Base-by-base conservation (phyloP, 30 jellyfish, hydroid and myxozoan genomes). In the Haliclystus octoradiatus region DNA sequence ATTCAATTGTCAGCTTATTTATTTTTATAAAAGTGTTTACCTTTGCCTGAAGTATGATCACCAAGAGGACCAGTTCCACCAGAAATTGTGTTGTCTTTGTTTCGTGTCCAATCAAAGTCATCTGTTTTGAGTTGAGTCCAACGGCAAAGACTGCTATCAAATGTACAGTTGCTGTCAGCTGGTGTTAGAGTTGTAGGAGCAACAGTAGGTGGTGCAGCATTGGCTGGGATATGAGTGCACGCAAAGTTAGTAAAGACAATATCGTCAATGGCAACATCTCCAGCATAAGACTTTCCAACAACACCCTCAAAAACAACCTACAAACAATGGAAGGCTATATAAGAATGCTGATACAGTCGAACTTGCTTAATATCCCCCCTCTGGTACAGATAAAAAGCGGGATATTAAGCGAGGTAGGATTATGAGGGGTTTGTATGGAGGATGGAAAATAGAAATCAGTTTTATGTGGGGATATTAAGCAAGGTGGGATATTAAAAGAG, bases 121-220 rank as follows among this genome's bases (percentile, higher is more conserved):
- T 86, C 96, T 9, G 91, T 73, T 1, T 68, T 74, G 28, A 72
- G 69, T 50, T 86, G 96, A 46, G 75, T 86, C 96, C 96, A 86
- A 52, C 84, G 79, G 66, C 96, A 86, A 7, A 80, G 26, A 3
- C 95, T 90, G 40, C 53, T 68, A 24, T 86, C 96, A 64, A 86
- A 86, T 14, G 96, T 86, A 65, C 94, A 88, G 66, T 88, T 88
- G 64, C 95, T 81, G 77, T 88, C 97, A 7, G 97, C 78, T 3
- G 97, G 97, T 33, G 94, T 88, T 13, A 88, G 74, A 2, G 97
- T 88, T 0, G 97, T 88, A 2, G 97, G 97, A 14, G 95, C 83
- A 2, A 88, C 84, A 28, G 97, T 88, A 26, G 97, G 97, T 12
- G 97, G 97, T 29, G 89, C 89, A 33, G 97, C 80, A 50, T 66